Conservation (phyloP, 2,888 invertebrate species). For the Globia sparganii region DNA sequence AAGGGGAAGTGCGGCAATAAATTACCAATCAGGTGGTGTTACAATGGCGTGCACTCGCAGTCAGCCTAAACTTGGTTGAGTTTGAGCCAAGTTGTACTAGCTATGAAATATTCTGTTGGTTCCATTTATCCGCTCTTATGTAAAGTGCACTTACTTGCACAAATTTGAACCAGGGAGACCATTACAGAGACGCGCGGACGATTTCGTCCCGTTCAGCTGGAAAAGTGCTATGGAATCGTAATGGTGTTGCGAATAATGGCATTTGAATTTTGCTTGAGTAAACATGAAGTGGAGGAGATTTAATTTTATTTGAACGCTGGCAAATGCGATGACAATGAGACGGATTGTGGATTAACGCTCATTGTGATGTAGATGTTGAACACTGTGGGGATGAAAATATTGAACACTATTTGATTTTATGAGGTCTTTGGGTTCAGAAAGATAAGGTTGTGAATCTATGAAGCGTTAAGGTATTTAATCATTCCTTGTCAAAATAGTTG, state of each 20-base stretch:
- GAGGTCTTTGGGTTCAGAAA: slow-evolving; percentile 4
- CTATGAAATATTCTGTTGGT: slow-evolving; percentile 82
- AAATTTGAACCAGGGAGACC: slow-evolving; percentile 77
- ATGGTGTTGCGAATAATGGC: slow-evolving; percentile 74
- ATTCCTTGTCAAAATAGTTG: neutral
- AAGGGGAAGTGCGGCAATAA: slow-evolving; percentile 71
- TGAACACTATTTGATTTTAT: slow-evolving; percentile 16
- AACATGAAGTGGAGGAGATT: slow-evolving; percentile 66
- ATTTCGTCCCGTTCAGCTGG: slow-evolving; percentile 76
- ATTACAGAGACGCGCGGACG: slow-evolving; percentile 74
- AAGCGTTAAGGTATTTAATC: neutral
- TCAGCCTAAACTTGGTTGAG: slow-evolving; percentile 75
- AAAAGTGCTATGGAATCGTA: slow-evolving; percentile 79
- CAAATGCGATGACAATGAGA: slow-evolving; percentile 59
- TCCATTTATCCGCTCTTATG: slow-evolving; percentile 77
- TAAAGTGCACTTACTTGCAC: slow-evolving; percentile 81
- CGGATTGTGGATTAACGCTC: slow-evolving; percentile 47
- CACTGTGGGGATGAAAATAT: slow-evolving; percentile 16
- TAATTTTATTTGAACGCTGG: slow-evolving; percentile 61
- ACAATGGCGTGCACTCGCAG: slow-evolving; percentile 70
- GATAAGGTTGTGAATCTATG: neutral
- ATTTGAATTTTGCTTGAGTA: slow-evolving; percentile 72
- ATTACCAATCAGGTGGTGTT: slow-evolving; percentile 78
- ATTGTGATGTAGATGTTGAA: slow-evolving; percentile 45
- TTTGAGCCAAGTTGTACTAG: slow-evolving; percentile 78